Conservation (phyloP, 2,888 invertebrate genomes). For the Lypha dubia region DNA sequence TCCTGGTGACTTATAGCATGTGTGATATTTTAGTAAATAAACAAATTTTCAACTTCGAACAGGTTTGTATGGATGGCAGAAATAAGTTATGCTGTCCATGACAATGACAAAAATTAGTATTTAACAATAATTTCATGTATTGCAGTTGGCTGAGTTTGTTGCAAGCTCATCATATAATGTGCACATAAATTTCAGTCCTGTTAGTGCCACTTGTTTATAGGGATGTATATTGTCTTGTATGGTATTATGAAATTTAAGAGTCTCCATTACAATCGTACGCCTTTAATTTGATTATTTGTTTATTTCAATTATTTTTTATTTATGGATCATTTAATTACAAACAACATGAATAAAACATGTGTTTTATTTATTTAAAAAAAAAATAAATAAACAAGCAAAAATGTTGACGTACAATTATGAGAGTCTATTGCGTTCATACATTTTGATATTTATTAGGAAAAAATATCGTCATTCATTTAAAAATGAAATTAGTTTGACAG, state of each 20-base stretch:
- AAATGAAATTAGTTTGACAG: slow-evolving; percentile 19
- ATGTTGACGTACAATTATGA: neutral
- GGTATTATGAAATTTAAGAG: neutral
- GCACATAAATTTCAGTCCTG: too few relatives aligned
- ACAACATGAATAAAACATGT: slow-evolving; percentile 30
- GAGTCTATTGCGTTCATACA: neutral
- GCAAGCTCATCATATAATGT: too few relatives aligned
- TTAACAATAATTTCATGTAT: too few relatives aligned
- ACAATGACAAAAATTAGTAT: too few relatives aligned
- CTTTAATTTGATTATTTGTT: slow-evolving; percentile 8
- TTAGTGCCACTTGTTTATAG: neutral
- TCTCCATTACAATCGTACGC: neutral
- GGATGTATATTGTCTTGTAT: neutral
- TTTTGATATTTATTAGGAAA: slow-evolving; percentile 12
- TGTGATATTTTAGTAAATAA: too few relatives aligned
- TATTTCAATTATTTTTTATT: neutral
- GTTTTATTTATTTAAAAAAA: too few relatives aligned
- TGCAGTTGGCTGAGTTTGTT: too few relatives aligned
- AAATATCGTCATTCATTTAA: neutral
- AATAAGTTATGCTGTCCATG: too few relatives aligned
- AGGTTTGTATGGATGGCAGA: too few relatives aligned
- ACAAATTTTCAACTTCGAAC: too few relatives aligned
- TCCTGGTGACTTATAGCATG: too few relatives aligned
- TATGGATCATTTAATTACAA: neutral
- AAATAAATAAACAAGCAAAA: slow-evolving; percentile 18